Conservation (phyloP, 2,113 vertebrate species). For the Paramisgurnus dabryanus region DNA sequence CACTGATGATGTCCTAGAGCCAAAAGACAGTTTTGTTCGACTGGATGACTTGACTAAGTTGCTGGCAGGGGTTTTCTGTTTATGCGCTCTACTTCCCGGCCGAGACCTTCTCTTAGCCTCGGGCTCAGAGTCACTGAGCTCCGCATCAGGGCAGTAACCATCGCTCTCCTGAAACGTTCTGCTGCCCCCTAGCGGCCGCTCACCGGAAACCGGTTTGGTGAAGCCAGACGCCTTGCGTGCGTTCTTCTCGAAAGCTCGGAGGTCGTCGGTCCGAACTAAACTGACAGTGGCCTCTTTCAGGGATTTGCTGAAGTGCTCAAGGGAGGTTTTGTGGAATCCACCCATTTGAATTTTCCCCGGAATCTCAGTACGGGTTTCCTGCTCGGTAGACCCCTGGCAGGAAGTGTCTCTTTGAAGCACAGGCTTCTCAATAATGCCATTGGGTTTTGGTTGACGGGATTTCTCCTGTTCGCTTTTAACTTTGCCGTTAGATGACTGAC, state of each 20-base stretch:
- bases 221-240: constrained; percentile 74
- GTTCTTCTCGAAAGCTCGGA: constrained; percentile 82
- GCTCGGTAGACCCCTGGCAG: constrained; percentile 77
- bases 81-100: constrained; percentile 68
- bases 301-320: constrained; percentile 88
- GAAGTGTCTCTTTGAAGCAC: constrained; percentile 82
- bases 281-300: constrained; percentile 92
- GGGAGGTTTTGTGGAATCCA: constrained; percentile 80
- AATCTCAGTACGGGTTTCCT: constrained; percentile 71
- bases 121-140: constrained; percentile 93
- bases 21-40: constrained; percentile 77
- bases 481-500: constrained; percentile 83
- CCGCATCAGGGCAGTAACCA: constrained; percentile 94
- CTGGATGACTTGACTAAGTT: constrained; percentile 68
- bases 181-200: constrained; percentile 68
- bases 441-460: constrained; percentile 70
- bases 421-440: constrained; percentile 80
- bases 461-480: constrained; percentile 77
- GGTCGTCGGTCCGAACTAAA: constrained; percentile 85
- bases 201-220: constrained; percentile 76
- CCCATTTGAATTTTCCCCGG: constrained; percentile 65
- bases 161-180: constrained; percentile 87
- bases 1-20: constrained; percentile 80
- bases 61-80: constrained; percentile 67
- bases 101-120: constrained; percentile 85